Evolutionary conservation across 2,888 invertebrate species (phyloP).

Genomic region (Nephrocerus scutellatus): DNA sequence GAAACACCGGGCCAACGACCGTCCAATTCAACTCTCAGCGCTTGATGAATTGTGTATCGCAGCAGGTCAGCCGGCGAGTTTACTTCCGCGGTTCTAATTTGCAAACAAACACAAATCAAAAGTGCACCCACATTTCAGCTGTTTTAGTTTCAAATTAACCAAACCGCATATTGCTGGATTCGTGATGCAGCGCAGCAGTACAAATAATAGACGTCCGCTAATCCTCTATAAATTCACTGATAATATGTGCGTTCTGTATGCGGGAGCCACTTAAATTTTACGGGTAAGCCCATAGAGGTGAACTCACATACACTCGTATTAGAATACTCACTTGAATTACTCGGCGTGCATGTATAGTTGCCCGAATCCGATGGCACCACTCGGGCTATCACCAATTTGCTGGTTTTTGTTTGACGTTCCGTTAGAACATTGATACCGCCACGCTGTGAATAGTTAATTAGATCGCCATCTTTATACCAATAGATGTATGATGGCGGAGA

Average conservation of each 20-base stretch:
- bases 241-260: slow-evolving; percentile 1
- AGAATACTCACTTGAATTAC: slow-evolving; percentile 58
- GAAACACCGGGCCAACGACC: no score
- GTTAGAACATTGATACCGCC: slow-evolving; percentile 79
- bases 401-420: slow-evolving; percentile 71
- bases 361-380: slow-evolving; percentile 75
- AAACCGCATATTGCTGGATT: no score
- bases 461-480: slow-evolving; percentile 71
- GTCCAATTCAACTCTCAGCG: no score
- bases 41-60: no score
- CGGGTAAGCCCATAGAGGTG: no score
- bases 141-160: no score
- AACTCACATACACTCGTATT: background rate
- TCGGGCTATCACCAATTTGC: slow-evolving; percentile 71
- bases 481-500: slow-evolving; percentile 60
- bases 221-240: background rate
- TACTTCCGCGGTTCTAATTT: no score
- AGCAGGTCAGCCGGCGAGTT: no score
- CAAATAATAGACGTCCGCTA: background rate
- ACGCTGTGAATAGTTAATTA: slow-evolving; percentile 73
- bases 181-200: slow-evolving; percentile 23
- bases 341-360: slow-evolving; percentile 85
- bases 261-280: slow-evolving; percentile 23
- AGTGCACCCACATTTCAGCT: no score
- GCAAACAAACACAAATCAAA: no score